These are phyloP conservation scores for Pithys albifrons DNA, from an alignment of 2,113 vertebrate species.

Conservation along the genomic window DNA sequence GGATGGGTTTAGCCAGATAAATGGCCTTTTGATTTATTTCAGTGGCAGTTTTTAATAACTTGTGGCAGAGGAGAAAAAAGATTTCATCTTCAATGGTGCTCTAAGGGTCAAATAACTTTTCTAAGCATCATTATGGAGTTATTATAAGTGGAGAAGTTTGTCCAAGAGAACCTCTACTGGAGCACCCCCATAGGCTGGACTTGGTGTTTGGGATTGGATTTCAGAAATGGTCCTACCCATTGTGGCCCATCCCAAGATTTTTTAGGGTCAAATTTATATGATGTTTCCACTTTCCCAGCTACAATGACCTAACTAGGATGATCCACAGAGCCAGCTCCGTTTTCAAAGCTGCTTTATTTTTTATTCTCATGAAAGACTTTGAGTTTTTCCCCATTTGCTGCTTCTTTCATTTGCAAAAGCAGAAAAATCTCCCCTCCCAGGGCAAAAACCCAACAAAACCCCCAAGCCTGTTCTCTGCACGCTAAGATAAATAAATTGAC, in stretches of 20 bases:
- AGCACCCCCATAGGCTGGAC: neutral
- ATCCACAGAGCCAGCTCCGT: fast-evolving
- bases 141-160: neutral
- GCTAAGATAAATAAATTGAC: constrained; percentile 28
- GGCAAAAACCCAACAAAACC: neutral
- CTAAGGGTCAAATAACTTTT: neutral
- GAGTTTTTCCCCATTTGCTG: neutral
- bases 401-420: neutral
- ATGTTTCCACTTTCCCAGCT: neutral
- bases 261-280: neutral
- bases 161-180: neutral
- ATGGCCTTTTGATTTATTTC: neutral
- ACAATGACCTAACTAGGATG: fast-evolving
- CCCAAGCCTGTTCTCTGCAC: neutral
- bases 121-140: neutral
- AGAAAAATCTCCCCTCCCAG: neutral
- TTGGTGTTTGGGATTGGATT: neutral
- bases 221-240: fast-evolving
- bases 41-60: neutral
- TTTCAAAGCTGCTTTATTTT: neutral
- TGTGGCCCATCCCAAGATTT: neutral
- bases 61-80: neutral
- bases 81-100: neutral
- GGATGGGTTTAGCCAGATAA: neutral
- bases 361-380: fast-evolving